These are phyloP conservation scores for Liodrosophila aerea DNA, from an alignment of 2,888 invertebrate genomes.

Conservation along the genomic window DNA sequence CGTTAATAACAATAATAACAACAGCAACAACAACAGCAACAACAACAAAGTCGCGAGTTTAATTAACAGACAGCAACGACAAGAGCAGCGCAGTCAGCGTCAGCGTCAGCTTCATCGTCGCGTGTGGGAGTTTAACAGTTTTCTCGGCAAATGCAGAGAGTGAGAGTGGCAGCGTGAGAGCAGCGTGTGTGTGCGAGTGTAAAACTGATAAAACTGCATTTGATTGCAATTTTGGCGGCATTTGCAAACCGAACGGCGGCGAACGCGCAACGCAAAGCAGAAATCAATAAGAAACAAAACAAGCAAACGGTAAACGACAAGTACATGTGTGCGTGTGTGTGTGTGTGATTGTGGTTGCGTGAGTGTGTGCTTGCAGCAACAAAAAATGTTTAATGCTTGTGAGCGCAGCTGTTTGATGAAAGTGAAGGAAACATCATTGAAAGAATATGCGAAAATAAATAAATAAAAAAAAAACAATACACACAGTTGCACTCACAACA, in stretches of 20 bases:
- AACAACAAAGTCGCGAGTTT: conserved; percentile 60
- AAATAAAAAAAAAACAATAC: conserved; percentile 18
- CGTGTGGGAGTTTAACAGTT: conserved; percentile 51
- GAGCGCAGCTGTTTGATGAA: conserved; percentile 77
- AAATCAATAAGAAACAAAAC: conserved; percentile 68
- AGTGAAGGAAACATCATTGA: conserved; percentile 74
- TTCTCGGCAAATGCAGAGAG: conserved; percentile 5
- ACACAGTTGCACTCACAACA: conserved; percentile 40
- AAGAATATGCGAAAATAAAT: conserved; percentile 56
- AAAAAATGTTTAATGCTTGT: conserved; percentile 45
- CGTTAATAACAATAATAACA: conserved; percentile 70
- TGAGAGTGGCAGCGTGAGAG: background rate
- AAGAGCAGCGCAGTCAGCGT: conserved; percentile 61
- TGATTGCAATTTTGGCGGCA: conserved; percentile 76
- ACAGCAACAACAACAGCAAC: conserved; percentile 46
- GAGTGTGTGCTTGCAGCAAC: conserved; percentile 35
- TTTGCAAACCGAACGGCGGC: conserved; percentile 65
- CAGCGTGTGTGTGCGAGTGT: conserved; percentile 18
- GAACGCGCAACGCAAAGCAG: conserved; percentile 60
- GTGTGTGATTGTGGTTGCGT: conserved; percentile 11
- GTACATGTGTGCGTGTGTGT: conserved; percentile 7
- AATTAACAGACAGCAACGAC: conserved; percentile 57
- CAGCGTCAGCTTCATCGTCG: conserved; percentile 23
- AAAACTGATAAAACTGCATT: conserved; percentile 70
- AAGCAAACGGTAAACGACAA: conserved; percentile 62